Evolutionary conservation across 2,113 vertebrate genomes (phyloP), one percentile per base, ranked within the genome.

Genomic region (Cynoglossus semilaevis): DNA sequence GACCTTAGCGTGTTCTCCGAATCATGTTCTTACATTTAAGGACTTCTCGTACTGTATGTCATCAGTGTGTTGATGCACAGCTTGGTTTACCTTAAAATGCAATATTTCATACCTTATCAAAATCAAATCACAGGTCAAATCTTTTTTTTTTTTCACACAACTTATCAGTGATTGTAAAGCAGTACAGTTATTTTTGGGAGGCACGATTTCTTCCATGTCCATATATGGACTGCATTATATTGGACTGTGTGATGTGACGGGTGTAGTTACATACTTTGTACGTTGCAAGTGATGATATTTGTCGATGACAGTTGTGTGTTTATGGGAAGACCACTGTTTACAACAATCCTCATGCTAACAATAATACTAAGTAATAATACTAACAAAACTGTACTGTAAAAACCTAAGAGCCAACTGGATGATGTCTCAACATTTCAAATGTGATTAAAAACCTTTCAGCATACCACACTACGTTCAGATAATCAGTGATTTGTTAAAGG

Each of bases 341-440:
- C 87, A 85, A 67, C 45, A 63, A 73, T 48, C 58, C 70, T 69
- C 63, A 60, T 54, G 35, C 74, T 48, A 62, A 70, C 65, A 16
- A 64, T 67, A 34, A 56, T 61, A 58, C 56, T 52, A 69, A 51
- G 10, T 56, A 63, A 56, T 56, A 76, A 80, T 64, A 64, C 54
- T 48, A 70, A 69, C 52, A 51, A 73, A 56, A 55, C n/a, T 58
- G 82, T 81, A 84, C 75, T 84, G 78, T 84, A 77, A 54, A 29
- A 76, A 58, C 48, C 36, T 29, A 13, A 60, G 71, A 88, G 81
- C 72, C 83, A 81, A 71, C 55, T 75, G 45, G 75, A 74, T 80
- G 60, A 80, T 85, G 70, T 83, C 65, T 72, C 70, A 48, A 83
- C 63, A 72, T 86, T 82, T 79, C 72, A 80, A 78, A 77, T 81